These are phyloP conservation scores for Colinus virginianus DNA, from an alignment of 2,113 vertebrate genomes.

Conservation along the genomic window DNA sequence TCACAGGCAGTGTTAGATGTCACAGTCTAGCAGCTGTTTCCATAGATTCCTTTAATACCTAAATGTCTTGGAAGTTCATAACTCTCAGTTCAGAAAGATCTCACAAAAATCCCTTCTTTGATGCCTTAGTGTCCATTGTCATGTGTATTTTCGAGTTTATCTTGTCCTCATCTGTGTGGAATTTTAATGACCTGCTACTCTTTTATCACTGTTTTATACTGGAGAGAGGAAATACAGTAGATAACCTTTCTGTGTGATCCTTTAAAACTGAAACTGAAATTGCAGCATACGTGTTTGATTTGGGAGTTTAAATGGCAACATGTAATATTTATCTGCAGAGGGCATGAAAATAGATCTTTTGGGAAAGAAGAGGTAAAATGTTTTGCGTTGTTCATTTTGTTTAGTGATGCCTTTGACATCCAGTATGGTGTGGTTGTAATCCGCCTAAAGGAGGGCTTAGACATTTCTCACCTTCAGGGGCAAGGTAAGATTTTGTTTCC, in stretches of 20 bases:
- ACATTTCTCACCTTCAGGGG: constrained; percentile 96
- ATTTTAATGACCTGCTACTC: background rate
- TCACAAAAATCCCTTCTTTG: background rate
- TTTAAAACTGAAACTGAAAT: background rate
- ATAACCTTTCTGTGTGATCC: background rate
- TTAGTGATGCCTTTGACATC: constrained; percentile 95
- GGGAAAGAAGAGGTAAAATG: background rate
- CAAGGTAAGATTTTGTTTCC: constrained; percentile 85
- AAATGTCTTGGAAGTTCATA: background rate
- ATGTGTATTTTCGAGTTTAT: background rate
- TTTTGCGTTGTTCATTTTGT: background rate
- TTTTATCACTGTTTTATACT: background rate
- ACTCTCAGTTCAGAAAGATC: background rate
- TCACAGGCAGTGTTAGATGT: background rate
- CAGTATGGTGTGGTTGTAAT: constrained; percentile 95
- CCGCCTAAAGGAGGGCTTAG: constrained; percentile 92
- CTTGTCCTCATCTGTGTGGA: background rate
- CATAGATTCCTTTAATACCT: background rate
- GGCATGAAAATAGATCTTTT: background rate
- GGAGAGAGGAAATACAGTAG: background rate
- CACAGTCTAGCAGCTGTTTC: background rate
- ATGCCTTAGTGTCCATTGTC: background rate
- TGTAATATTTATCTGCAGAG: background rate
- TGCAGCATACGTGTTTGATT: background rate
- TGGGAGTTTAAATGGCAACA: background rate